These are phyloP conservation scores for Pangasius mekongensis DNA, from an alignment of 2,797 vertebrate genomes.

Conservation along the genomic window DNA sequence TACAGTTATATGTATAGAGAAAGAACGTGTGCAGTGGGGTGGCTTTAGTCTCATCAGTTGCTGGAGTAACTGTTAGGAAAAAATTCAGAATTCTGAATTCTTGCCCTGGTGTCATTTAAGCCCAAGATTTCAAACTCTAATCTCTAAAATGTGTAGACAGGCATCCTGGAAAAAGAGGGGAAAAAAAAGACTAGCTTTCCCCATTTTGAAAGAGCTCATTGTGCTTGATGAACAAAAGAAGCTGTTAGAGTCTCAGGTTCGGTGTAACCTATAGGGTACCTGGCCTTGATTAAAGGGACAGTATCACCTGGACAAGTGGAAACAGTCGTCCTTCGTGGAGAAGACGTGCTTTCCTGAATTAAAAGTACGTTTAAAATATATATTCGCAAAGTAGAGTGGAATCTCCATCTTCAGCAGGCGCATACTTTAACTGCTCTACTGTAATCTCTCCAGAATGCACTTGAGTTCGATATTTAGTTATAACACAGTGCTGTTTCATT, in stretches of 20 bases:
- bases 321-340: neutral
- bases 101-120: neutral
- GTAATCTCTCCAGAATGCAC: neutral
- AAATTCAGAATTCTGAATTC: neutral
- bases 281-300: neutral
- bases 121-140: neutral
- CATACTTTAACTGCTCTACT: neutral
- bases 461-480: too few species aligned
- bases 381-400: neutral
- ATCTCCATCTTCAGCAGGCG: neutral
- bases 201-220: constrained; percentile 31
- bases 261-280: constrained; percentile 33
- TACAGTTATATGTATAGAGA: neutral
- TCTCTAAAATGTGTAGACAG: neutral
- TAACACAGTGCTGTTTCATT: neutral
- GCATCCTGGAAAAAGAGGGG: neutral
- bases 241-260: constrained; percentile 27
- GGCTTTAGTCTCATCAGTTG: neutral
- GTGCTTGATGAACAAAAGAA: constrained; percentile 36
- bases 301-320: constrained; percentile 1
- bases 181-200: constrained; percentile 17
- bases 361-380: neutral
- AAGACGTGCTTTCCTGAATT: neutral
- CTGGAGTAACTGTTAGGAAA: neutral
- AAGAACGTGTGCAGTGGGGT: neutral